Evolutionary conservation across 2,888 invertebrate genomes (phyloP).

Genomic region (Platynereis dumerilii): DNA sequence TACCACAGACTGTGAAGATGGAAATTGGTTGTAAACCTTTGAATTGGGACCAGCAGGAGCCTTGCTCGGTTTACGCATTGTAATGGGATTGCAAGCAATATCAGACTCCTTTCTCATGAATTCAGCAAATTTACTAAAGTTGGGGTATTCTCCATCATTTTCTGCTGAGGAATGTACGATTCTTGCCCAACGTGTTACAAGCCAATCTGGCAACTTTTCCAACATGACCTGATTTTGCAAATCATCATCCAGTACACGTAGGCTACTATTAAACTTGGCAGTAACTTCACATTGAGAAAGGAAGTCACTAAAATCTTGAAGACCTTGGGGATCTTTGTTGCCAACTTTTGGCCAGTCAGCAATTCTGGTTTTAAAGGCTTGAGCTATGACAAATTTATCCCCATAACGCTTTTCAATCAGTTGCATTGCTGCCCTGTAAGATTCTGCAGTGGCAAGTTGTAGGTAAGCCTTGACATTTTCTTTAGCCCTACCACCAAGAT

Average conservation of each 20-base stretch:
- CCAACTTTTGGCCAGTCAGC: not conserved
- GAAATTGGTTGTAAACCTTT: too few species aligned
- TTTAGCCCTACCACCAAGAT: not conserved
- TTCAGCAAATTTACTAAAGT: not conserved
- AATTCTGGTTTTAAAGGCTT: not conserved
- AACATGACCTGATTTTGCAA: not conserved
- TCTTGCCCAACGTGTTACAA: not conserved
- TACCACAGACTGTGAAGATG: too few species aligned
- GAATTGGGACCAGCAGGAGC: too few species aligned
- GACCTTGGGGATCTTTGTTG: not conserved
- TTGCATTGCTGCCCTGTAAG: not conserved
- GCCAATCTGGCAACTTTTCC: conserved; percentile 2
- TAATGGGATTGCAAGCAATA: not conserved
- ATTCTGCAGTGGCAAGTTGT: not conserved
- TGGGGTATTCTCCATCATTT: not conserved
- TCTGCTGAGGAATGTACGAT: not conserved
- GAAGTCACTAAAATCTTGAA: not conserved
- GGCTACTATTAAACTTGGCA: not conserved
- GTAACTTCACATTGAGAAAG: not conserved
- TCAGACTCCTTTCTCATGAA: not conserved
- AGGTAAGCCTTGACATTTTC: not conserved
- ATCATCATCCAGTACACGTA: not conserved
- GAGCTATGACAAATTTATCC: not conserved
- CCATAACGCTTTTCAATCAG: conserved; percentile 1
- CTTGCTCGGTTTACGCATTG: too few species aligned